Base-by-base conservation (phyloP, 2,888 invertebrate genomes). In the Cryptophagus acutangulus region DNA sequence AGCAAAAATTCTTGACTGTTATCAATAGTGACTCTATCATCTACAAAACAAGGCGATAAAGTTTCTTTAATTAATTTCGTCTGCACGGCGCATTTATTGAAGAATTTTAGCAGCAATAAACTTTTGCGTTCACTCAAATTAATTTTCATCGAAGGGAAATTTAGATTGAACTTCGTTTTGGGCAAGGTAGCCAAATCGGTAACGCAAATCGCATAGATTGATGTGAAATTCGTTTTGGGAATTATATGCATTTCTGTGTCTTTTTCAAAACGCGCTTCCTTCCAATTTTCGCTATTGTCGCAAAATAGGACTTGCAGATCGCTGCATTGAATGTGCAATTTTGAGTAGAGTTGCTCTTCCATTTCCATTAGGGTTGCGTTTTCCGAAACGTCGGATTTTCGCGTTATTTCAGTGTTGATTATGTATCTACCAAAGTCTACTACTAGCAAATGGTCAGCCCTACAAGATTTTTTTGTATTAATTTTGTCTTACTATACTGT, bases 301-400 rank as follows among this genome's bases (percentile, higher is more conserved):
- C 74, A 74, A 59, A 78, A 77, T 15, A 79, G 53, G 1, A 79
- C 59, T 75, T 89, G 88, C 29, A 77, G 70, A 39, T 79, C 81
- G 9, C 77, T 77, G 49, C 84, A 78, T 46, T 79, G 81, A 1
- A 87, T 73, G 46, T 82, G 80, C 35, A 87, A 73, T 50, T 87
- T 74, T 48, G 88, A 87, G 56, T 88, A 90, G 5, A 88, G 70
- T 33, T 82, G 74, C 61, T 87, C 86, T 57, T 89, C 87, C 38
- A 88, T 65, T 69, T 89, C 88, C 78, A 87, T 87, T 56, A 84
- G 81, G 0, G 87, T 87, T 0, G 83, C 82, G 57, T 85, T 83
- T 63, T 87, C 87, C 1, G 84, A 66, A 6, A 79, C 75, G 35
- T 79, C 68, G 46, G 79, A 78, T 1, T 74, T 69, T 1, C 83